Base-by-base conservation (phyloP, 1,140 invertebrate genomes). In the Platyscapa corneri region DNA sequence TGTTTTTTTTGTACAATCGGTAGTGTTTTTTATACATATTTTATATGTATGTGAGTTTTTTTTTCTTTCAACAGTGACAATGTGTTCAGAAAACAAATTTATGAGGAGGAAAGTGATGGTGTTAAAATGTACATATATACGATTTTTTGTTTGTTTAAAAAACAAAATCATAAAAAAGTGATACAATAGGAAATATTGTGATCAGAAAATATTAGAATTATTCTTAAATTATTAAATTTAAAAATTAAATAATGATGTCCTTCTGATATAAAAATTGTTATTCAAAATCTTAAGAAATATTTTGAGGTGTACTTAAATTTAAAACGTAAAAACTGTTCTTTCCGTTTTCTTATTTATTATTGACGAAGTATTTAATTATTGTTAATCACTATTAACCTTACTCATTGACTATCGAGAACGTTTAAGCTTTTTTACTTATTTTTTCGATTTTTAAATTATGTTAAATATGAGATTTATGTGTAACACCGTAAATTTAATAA, bases 131-230 rank as follows among this genome's bases (percentile, higher is more conserved):
- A 49, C 65, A 34, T 27, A 75, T 32, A 89, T 0, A 32, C 34
- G 49, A 34, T 56, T 8, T 67, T 82, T 7, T 72, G 53, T 32
- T 70, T 12, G 12, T 39, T 37, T 18, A 37, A 1, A 46, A 30
- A 27, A 37, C 10, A 72, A 82, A 53, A 32, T n/a, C 74, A 34
- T 27, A 60, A 27, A 49, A 56, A 74, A 84, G 83, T 84, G 83
- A 84, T 84, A 39, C 74, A 37, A 42, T 46, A n/a, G 37, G 65
- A 53, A 85, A 75, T 27, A 77, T 82, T 76, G 79, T 77, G 84
- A 82, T 85, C 76, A 75, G 75, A 64, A 23, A 14, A 37, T 7
- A 67, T 72, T 34, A 20, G 34, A 23, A 80, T 53, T 72, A 37
- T 77, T 78, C n/a, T 64, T 30, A 32, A 56, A 32, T 3, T 12